Evolutionary conservation across 2,888 invertebrate genomes (phyloP), one percentile per base, ranked within the genome.

Genomic region (Hedychridium roseum): DNA sequence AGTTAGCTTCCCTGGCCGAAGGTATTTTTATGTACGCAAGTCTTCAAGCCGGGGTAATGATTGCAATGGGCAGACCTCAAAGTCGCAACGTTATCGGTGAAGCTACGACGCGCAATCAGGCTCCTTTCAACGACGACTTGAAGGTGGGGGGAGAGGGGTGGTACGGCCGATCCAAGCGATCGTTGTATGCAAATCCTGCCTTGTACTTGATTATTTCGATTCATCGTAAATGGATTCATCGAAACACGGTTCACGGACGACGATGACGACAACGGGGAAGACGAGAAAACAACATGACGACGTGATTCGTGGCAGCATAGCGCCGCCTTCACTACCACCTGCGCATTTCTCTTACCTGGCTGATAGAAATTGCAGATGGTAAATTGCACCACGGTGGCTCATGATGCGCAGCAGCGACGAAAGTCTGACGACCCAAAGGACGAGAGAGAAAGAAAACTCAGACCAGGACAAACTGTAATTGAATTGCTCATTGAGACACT

Each of bases 111-210:
- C 46, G 61, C 55, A 61, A 62, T 61, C 61, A 61, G 41, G 48
- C 48, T 57, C 61, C 50, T 61, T 61, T 61, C 62, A 58, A 34
- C n/a, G n/a, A n/a, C n/a, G n/a, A n/a, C n/a, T n/a, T n/a, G n/a
- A n/a, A n/a, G n/a, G n/a, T n/a, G n/a, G 32, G 23, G 40, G 30
- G 45, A 35, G 45, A 35, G 48, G 32, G 17, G 32, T 43, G 45
- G 37, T 18, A 18, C 48, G 40, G 32, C 31, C 49, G 42, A 35
- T 38, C 31, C 15, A 7, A 32, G 51, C 34, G 32, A 12, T 32
- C 32, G 55, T 59, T 62, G 56, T 56, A 62, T 62, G 62, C 54
- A 62, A 62, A 62, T 62, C 54, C 45, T 26, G n/a, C n/a, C 39
- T 32, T 28, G 39, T 39, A 46, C 55, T 56, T 61, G 59, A 62